Base-by-base conservation (phyloP, 2,888 invertebrate species). In the Drosophila austrosaltans region DNA sequence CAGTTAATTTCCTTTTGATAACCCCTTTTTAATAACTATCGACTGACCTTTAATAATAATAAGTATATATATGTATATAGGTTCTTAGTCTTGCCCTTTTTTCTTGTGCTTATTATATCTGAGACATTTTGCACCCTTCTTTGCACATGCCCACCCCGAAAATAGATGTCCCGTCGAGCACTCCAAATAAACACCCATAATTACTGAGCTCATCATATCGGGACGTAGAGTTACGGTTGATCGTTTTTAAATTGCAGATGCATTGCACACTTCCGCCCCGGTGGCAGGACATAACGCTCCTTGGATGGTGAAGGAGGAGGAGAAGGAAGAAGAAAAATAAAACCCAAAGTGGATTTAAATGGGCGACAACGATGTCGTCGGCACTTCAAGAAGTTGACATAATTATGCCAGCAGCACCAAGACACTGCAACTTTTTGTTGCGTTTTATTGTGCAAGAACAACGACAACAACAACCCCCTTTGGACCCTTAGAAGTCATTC, bases 311-410 rank as follows among this genome's bases (percentile, higher is more conserved):
- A 0, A 6, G 42, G 1, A 53, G 8, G 53, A 53, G 42, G n/a
- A 59, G 20, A 54, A 25, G 40, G 39, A 39, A 25, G 40, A 22
- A 39, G 8, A 53, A 53, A n/a, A 58, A 54, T 40, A 12, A 48
- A 25, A 64, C 64, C 65, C 44, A 63, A 70, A 67, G 63, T 69
- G 53, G 63, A 69, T 48, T 48, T 48, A 48, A 48, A 48, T 25
- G 48, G 48, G 48, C 48, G 48, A 48, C 48, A 63, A 57, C 60
- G 58, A 53, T 44, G 82, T 77, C 75, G 77, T 48, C 48, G 57
- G 83, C 80, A 75, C 82, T 81, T 88, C 81, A 88, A 84, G 89
- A 72, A 86, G 84, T 88, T 84, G 89, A 88, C 84, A 84, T 86
- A 88, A 84, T 84, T 88, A 79, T 79, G 87, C 76, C 88, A 79